These are phyloP conservation scores for Erythrolamprus reginae DNA, from an alignment of 2,113 vertebrate species.

Conservation along the genomic window DNA sequence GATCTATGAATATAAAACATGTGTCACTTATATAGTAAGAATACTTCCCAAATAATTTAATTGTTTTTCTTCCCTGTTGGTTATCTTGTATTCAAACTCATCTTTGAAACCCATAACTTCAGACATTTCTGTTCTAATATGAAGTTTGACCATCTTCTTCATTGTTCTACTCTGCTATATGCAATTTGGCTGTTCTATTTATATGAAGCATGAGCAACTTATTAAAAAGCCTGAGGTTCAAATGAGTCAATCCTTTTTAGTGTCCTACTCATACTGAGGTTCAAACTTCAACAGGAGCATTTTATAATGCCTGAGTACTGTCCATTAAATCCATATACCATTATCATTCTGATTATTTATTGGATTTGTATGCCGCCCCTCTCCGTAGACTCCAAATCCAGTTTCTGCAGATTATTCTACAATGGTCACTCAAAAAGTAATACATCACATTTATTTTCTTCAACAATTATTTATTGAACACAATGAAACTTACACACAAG, in stretches of 20 bases:
- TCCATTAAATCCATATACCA: background rate
- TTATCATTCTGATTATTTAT: too few relatives aligned
- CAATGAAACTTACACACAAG: too few relatives aligned
- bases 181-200: background rate
- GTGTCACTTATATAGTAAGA: background rate
- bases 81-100: background rate
- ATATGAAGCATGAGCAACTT: background rate
- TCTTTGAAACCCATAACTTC: background rate
- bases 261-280: background rate
- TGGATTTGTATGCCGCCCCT: too few relatives aligned
- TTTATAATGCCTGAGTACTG: background rate
- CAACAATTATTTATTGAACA: too few relatives aligned
- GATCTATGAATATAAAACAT: background rate
- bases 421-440: too few relatives aligned
- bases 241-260: background rate
- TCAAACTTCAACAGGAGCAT: background rate
- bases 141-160: background rate
- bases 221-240: background rate
- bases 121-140: background rate
- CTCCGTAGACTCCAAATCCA: too few relatives aligned
- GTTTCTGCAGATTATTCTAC: background rate
- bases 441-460: too few relatives aligned
- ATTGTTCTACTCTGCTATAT: background rate
- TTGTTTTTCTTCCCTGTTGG: background rate
- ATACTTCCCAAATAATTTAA: background rate